Conservation (phyloP, 2,113 vertebrate genomes). For the Elephas maximus region DNA sequence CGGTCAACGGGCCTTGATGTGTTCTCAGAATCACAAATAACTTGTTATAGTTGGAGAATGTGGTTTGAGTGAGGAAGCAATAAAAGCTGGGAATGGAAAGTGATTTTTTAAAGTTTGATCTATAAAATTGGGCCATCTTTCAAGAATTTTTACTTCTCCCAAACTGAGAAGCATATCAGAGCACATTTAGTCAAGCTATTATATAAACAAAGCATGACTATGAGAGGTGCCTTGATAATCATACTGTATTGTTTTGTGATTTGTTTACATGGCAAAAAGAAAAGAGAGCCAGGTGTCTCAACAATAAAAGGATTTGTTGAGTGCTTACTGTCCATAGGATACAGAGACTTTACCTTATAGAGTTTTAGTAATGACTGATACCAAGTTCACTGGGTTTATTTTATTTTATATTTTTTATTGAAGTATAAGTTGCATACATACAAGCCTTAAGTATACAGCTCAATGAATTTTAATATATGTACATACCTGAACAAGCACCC, state of each 20-base stretch:
- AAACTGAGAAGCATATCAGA: neutral
- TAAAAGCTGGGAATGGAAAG: neutral
- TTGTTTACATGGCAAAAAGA: neutral
- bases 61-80: neutral
- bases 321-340: neutral
- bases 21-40: neutral
- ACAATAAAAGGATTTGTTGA: neutral
- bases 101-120: neutral
- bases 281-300: conserved; percentile 36
- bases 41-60: neutral
- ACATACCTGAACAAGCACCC: too few species aligned
- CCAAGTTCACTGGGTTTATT: neutral
- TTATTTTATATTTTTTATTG: neutral
- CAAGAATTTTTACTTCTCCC: conserved; percentile 41
- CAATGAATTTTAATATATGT: neutral
- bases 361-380: neutral
- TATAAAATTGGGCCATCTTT: neutral
- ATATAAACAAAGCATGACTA: neutral
- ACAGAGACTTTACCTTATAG: neutral
- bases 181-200: neutral
- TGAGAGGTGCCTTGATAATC: neutral
- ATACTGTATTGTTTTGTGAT: neutral
- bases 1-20: neutral
- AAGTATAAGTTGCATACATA: neutral
- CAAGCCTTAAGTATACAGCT: neutral